These are phyloP conservation scores for Plebejus anna DNA, from an alignment of 2,888 invertebrate species.

Conservation along the genomic window DNA sequence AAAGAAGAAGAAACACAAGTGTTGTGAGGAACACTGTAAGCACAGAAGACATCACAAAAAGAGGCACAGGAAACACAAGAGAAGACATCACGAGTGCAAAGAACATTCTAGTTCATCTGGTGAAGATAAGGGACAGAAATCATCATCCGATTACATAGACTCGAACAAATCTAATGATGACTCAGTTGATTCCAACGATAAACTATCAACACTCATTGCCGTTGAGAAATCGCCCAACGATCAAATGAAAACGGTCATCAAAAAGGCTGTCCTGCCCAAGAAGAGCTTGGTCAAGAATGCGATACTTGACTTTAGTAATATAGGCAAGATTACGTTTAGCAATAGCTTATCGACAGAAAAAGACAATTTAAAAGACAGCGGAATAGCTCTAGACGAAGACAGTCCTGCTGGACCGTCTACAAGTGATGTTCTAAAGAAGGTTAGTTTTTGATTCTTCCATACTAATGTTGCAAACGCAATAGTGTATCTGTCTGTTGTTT, in stretches of 20 bases:
- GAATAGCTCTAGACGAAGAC: conserved; percentile 63
- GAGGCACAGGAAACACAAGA: conserved; percentile 88
- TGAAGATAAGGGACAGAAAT: conserved; percentile 69
- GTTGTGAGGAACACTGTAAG: conserved; percentile 84
- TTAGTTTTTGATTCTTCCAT: conserved; percentile 37
- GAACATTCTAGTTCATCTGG: conserved; percentile 74
- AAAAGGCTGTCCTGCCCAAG: conserved; percentile 63
- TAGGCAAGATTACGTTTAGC: conserved; percentile 49
- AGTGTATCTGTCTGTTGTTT: too few relatives aligned
- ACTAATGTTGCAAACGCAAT: too few relatives aligned
- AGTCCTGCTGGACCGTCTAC: conserved; percentile 49
- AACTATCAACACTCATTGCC: conserved; percentile 59
- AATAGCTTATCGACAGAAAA: conserved; percentile 45
- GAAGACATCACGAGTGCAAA: conserved; percentile 82
- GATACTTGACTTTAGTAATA: conserved; percentile 62
- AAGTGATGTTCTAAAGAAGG: conserved; percentile 61
- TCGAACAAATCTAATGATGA: conserved; percentile 73
- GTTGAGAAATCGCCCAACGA: conserved; percentile 65
- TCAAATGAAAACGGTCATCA: conserved; percentile 69
- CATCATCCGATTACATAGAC: conserved; percentile 64
- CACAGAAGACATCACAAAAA: conserved; percentile 88
- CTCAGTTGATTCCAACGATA: conserved; percentile 63
- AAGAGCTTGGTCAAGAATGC: conserved; percentile 66
- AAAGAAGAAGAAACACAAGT: conserved; percentile 85
- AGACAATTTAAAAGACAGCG: conserved; percentile 70